These are phyloP conservation scores for Nasonia longicornis DNA, from an alignment of 1,140 invertebrate species.

Conservation along the genomic window DNA sequence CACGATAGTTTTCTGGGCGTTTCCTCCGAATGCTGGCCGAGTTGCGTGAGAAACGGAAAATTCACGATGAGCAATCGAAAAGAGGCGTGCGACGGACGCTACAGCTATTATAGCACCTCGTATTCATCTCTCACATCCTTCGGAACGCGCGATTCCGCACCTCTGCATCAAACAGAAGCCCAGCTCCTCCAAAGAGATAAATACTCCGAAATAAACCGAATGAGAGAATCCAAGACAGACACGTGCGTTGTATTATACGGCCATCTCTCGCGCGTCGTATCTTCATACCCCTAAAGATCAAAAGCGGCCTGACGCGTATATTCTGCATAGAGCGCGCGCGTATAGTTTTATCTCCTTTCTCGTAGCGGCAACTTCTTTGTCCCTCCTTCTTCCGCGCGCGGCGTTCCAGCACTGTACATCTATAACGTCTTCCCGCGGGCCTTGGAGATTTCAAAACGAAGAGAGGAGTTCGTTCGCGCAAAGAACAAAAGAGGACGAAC, in stretches of 20 bases:
- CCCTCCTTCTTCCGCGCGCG: conserved; percentile 39
- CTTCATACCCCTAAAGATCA: conserved; percentile 8
- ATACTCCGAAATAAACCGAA: neutral
- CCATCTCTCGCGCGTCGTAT: neutral
- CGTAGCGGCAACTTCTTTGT: conserved; percentile 15
- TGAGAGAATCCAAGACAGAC: neutral
- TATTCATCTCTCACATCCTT: too few species aligned
- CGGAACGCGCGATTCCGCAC: too few species aligned
- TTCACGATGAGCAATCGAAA: too few species aligned
- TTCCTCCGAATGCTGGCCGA: too few species aligned
- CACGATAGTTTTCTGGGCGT: neutral
- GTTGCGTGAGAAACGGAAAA: too few species aligned
- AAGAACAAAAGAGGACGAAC: conserved; percentile 63
- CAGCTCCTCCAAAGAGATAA: too few species aligned
- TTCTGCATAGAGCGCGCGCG: conserved; percentile 29
- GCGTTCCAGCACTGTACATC: neutral
- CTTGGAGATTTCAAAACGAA: conserved; percentile 55
- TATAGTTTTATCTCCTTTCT: conserved; percentile 46
- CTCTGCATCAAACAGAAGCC: too few species aligned
- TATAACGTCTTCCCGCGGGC: conserved; percentile 23
- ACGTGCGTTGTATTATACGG: conserved; percentile 23
- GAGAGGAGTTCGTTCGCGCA: conserved; percentile 54
- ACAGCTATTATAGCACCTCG: too few species aligned
- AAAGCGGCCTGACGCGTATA: neutral
- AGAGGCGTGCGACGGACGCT: too few species aligned